Percentiles rank a stretch among this genome's conserved stretches.
Conservation (phyloP, 2,797 vertebrate genomes). For the Erethizon dorsatum region DNA sequence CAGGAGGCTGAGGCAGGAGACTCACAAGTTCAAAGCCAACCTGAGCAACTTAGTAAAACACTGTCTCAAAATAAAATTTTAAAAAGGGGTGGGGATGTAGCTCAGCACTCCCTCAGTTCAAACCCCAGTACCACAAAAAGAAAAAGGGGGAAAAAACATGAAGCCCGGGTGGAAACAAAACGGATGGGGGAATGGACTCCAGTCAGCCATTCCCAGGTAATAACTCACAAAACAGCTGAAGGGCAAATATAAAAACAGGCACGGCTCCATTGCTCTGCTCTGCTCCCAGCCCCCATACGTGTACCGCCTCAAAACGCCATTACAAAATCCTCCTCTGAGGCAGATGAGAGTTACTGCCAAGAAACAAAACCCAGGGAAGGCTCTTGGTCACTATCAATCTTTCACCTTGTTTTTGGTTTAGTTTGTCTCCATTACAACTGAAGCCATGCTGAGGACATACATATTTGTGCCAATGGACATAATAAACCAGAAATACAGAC, state of each 20-base stretch:
- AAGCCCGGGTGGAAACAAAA: conserved; percentile 15
- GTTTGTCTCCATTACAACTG: conserved; percentile 42
- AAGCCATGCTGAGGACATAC: conserved; percentile 20
- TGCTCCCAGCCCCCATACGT: not conserved
- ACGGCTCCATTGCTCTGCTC: not conserved
- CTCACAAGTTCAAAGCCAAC: not conserved
- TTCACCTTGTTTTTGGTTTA: conserved; percentile 59
- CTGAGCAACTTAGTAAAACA: too few species aligned
- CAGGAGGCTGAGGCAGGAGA: not conserved
- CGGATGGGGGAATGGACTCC: not conserved
- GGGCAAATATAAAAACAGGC: not conserved
- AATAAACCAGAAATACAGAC: conserved; percentile 57
- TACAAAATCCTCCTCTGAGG: not conserved
- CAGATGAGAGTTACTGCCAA: conserved; percentile 21
- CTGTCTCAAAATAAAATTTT: not conserved
- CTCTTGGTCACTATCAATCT: conserved; percentile 37
- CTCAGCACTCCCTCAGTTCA: not conserved
- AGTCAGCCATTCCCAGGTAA: not conserved
- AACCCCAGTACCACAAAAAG: not conserved
- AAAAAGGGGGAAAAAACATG: not conserved
- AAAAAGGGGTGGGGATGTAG: not conserved
- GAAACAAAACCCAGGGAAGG: conserved; percentile 28
- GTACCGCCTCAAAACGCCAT: not conserved
- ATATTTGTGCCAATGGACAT: conserved; percentile 50
- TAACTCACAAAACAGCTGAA: not conserved